Conservation (phyloP, 2,797 vertebrate species). For the Botia kubotai region DNA sequence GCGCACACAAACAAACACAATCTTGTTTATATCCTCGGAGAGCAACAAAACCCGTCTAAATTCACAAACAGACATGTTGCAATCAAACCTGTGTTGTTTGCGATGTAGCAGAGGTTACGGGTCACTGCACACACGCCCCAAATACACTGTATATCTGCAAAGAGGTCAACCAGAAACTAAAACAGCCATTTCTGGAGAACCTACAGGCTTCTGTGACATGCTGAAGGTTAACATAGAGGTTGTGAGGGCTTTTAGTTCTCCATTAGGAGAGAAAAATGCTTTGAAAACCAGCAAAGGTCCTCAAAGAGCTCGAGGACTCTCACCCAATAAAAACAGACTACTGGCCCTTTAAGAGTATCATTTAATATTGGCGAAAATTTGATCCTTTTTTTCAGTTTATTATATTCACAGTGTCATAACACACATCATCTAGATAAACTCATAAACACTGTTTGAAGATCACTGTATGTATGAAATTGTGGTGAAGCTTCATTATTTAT, state of each 20-base stretch:
- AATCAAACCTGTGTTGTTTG: slow-evolving; percentile 14
- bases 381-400: background rate
- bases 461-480: background rate
- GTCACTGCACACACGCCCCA: background rate
- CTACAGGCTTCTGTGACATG: background rate
- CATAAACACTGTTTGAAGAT: background rate
- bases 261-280: slow-evolving; percentile 4
- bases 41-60: background rate
- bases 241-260: background rate
- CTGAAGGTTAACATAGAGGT: slow-evolving; percentile 18
- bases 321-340: slow-evolving; percentile 17
- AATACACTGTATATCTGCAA: background rate
- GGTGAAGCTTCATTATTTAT: background rate
- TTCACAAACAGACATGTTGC: background rate
- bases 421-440: background rate
- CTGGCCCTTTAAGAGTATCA: slow-evolving; percentile 1
- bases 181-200: background rate
- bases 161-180: background rate
- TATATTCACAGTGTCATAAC: too few relatives aligned
- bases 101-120: background rate
- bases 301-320: slow-evolving; percentile 1
- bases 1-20: background rate
- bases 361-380: slow-evolving; percentile 27
- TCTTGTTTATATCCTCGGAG: background rate
- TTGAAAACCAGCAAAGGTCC: background rate